phyloP scores from a whole-genome alignment of 2,797 vertebrate species.

The Falco cherrug region DNA sequence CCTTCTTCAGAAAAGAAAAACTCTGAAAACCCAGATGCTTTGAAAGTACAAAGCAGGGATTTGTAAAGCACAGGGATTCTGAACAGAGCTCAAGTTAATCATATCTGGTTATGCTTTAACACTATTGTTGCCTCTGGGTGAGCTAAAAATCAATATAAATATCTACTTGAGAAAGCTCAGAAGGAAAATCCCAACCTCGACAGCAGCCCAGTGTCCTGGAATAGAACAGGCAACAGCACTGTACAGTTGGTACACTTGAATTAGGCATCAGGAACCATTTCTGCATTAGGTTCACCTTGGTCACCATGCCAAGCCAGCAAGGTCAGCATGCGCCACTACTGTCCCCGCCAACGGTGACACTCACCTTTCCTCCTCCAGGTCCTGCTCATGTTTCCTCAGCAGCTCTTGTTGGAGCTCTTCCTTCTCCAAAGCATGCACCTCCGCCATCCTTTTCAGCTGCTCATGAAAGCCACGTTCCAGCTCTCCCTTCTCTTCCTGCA shows the following conservation, averaged over 20 bases:
- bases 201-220: neutral
- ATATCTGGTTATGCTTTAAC: neutral
- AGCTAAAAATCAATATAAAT: neutral
- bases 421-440: conserved; percentile 75
- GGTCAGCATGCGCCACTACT: fast-evolving
- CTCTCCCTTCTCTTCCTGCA: conserved; percentile 66
- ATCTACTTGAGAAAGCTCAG: neutral
- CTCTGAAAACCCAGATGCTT: neutral
- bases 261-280: neutral
- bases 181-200: neutral
- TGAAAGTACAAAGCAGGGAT: neutral
- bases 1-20: neutral
- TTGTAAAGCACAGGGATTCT: neutral
- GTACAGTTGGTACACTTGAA: neutral
- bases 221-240: neutral
- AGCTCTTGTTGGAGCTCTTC: conserved; percentile 73
- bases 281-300: neutral
- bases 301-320: fast-evolving
- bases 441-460: conserved; percentile 62
- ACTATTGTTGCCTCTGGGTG: fast-evolving
- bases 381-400: conserved; percentile 79
- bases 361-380: conserved; percentile 89
- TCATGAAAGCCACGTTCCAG: conserved; percentile 65
- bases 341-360: neutral
- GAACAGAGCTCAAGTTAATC: neutral